Evolutionary conservation across 2,113 vertebrate genomes (phyloP).

Genomic region (Nothocercus nigrocapillus): DNA sequence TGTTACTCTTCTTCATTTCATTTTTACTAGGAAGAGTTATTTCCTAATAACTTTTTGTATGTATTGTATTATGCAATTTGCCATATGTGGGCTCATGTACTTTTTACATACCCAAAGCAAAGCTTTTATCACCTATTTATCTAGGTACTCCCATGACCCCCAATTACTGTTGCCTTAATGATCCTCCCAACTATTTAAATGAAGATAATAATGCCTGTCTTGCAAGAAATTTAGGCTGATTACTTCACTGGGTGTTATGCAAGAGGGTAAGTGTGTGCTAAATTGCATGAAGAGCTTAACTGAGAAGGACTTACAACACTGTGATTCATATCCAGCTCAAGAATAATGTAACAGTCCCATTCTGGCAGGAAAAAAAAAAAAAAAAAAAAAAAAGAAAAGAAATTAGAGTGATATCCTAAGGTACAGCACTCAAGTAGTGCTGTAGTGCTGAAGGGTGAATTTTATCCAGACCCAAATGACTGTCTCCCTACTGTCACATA

Average conservation of each 20-base stretch:
- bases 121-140: background rate
- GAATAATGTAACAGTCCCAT: background rate
- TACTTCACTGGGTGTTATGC: constrained; percentile 34
- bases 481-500: background rate
- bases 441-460: background rate
- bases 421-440: background rate
- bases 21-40: background rate
- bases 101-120: background rate
- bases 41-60: background rate
- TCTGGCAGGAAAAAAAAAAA: background rate
- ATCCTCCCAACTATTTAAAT: constrained; percentile 28
- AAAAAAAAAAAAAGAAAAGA: too few species aligned
- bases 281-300: constrained; percentile 2
- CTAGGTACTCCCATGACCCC: background rate
- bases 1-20: background rate
- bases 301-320: constrained; percentile 26
- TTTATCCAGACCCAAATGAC: background rate
- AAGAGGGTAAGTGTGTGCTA: constrained; percentile 24
- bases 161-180: constrained; percentile 42
- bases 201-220: constrained; percentile 17
- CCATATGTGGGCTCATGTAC: background rate
- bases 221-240: constrained; percentile 48
- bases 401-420: background rate
- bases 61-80: background rate
- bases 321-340: background rate